Percentiles rank a stretch among this genome's conserved stretches.
Conservation (phyloP, 2,797 vertebrate genomes). For the Artibeus jamaicensis region DNA sequence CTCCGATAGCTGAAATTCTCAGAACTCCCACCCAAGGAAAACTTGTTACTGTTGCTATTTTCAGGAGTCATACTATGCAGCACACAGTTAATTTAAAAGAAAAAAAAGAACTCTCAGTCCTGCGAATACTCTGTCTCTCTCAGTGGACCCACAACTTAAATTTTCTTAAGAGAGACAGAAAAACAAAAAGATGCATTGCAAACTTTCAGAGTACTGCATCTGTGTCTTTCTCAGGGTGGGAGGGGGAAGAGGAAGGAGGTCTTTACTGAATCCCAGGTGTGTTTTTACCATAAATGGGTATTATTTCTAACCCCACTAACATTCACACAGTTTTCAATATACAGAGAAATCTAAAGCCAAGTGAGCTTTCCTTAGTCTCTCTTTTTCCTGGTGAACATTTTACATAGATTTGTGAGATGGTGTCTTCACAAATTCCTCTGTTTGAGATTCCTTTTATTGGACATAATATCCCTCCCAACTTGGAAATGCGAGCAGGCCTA, state of each 20-base stretch:
- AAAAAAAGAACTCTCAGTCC: not conserved
- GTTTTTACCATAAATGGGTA: slow-evolving; percentile 34
- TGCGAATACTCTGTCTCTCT: not conserved
- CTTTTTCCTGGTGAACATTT: slow-evolving; percentile 50
- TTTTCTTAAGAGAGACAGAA: slow-evolving; percentile 6
- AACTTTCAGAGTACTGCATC: not conserved
- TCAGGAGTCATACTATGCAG: not conserved
- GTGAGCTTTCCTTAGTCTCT: not conserved
- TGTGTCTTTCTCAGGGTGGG: not conserved
- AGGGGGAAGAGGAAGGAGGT: not conserved
- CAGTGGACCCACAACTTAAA: not conserved
- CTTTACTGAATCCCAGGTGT: not conserved
- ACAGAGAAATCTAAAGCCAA: slow-evolving; percentile 41
- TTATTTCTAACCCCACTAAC: slow-evolving; percentile 27
- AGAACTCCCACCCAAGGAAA: not conserved
- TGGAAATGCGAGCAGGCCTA: slow-evolving; percentile 77
- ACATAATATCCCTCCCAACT: slow-evolving; percentile 78
- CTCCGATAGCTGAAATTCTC: not conserved
- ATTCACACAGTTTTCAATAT: slow-evolving; percentile 37
- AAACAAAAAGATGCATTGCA: not conserved
- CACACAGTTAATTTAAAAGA: not conserved
- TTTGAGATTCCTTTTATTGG: slow-evolving; percentile 57
- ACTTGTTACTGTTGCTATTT: not conserved
- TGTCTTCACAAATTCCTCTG: slow-evolving; percentile 70
- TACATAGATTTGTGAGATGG: slow-evolving; percentile 44